Evolutionary conservation across 2,888 invertebrate genomes (phyloP).

Genomic region (Phortica magna): DNA sequence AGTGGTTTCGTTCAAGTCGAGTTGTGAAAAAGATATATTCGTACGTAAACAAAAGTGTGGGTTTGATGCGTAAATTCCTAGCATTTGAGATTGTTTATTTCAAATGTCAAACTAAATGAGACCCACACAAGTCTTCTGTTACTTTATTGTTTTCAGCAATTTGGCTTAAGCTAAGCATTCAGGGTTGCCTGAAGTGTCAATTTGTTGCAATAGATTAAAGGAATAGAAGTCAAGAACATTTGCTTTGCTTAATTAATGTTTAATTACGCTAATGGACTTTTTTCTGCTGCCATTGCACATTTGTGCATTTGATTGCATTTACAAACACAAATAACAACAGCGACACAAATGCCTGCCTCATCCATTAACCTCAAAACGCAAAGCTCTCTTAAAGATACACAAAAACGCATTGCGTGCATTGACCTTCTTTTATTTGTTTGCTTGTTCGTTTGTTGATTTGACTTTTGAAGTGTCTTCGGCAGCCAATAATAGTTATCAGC

Average conservation of each 20-base stretch:
- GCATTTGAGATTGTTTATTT: not conserved
- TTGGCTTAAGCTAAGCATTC: not conserved
- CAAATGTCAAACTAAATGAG: not conserved
- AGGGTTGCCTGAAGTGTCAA: not conserved
- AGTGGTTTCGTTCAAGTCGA: not conserved
- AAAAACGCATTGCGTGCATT: not conserved
- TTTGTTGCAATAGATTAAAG: not conserved
- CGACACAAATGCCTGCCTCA: not conserved
- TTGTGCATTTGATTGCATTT: not conserved
- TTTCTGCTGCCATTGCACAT: not conserved
- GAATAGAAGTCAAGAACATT: too few species aligned
- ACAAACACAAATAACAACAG: not conserved
- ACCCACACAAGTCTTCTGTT: not conserved
- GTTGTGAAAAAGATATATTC: not conserved
- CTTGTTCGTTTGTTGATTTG: not conserved
- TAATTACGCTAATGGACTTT: slow-evolving; percentile 12
- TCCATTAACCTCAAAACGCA: slow-evolving; percentile 16
- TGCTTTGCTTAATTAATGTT: slow-evolving; percentile 13
- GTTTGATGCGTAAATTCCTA: slow-evolving; percentile 9
- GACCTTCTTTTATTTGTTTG: not conserved
- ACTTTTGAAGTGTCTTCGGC: not conserved
- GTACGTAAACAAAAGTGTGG: not conserved
- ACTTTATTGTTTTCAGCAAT: not conserved
- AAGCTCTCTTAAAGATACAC: not conserved
- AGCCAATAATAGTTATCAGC: not conserved